Evolutionary conservation across 2,113 vertebrate species (phyloP).

Genomic region (Eonycteris spelaea): DNA sequence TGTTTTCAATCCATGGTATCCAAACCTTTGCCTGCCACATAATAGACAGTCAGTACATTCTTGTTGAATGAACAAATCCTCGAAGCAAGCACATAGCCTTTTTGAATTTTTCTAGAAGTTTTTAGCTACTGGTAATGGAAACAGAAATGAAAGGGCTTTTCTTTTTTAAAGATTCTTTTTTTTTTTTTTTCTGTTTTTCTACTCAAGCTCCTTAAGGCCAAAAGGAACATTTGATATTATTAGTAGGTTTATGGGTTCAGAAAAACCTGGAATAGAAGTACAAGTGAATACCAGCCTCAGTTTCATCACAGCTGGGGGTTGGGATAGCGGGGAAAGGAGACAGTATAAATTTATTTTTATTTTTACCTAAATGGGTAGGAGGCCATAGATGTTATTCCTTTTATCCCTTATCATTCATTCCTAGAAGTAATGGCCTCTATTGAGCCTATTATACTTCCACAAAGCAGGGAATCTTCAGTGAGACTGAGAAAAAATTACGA

Average conservation of each 20-base stretch:
- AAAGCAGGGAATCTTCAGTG: neutral
- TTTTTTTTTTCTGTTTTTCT: neutral
- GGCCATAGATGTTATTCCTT: neutral
- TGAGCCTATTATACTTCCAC: neutral
- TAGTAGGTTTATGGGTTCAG: neutral
- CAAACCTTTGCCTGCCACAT: neutral
- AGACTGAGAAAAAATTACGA: neutral
- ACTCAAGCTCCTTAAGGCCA: neutral
- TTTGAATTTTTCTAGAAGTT: neutral
- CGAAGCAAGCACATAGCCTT: neutral
- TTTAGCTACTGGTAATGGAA: constrained; percentile 3
- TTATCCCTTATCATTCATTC: neutral
- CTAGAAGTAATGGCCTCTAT: neutral
- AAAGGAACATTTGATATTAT: constrained; percentile 2
- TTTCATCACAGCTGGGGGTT: neutral
- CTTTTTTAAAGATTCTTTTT: neutral
- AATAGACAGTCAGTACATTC: neutral
- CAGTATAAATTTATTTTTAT: neutral
- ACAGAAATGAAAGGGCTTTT: neutral
- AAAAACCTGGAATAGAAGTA: constrained; percentile 28
- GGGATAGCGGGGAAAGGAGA: neutral
- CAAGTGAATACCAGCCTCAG: neutral
- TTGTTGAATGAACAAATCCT: neutral
- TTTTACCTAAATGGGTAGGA: neutral
- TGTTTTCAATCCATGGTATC: neutral